These are phyloP conservation scores for Drosophila teissieri DNA, from an alignment of 1,140 invertebrate genomes.

Conservation along the genomic window DNA sequence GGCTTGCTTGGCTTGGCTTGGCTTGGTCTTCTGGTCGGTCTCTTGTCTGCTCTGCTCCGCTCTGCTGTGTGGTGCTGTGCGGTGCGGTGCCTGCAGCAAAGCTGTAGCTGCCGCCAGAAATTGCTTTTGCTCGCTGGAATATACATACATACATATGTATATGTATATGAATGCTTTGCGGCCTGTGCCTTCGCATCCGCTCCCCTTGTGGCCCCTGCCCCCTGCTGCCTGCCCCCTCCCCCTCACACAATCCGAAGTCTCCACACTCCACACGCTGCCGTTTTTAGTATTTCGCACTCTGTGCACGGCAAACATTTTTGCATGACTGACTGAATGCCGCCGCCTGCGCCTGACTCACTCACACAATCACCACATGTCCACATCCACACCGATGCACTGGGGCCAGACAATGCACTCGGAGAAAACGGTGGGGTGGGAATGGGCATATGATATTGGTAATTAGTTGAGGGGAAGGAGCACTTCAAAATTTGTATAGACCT, in stretches of 20 bases:
- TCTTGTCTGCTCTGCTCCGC: conserved; percentile 32
- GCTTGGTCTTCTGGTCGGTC: conserved; percentile 43
- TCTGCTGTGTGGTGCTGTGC: not conserved
- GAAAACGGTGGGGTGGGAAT: not conserved
- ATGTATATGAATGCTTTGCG: conserved; percentile 14
- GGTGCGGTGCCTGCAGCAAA: conserved; percentile 44
- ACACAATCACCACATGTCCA: conserved; percentile 31
- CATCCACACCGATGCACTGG: conserved; percentile 33
- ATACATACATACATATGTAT: conserved; percentile 6
- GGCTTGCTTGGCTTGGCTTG: conserved; percentile 42
- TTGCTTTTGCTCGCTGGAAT: conserved; percentile 75
- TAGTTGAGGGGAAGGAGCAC: not conserved
- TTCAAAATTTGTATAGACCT: too few relatives aligned
- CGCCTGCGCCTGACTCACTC: conserved; percentile 71
- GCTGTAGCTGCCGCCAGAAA: conserved; percentile 70
- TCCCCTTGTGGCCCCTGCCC: not conserved
- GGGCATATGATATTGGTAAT: not conserved
- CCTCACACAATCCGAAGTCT: conserved; percentile 19
- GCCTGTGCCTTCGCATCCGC: conserved; percentile 43
- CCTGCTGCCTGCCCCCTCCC: not conserved
- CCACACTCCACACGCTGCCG: conserved; percentile 64
- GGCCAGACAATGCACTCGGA: conserved; percentile 52
- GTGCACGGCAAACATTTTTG: conserved; percentile 80
- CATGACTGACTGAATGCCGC: conserved; percentile 78
- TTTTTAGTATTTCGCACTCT: conserved; percentile 81